Evolutionary conservation across 1,140 invertebrate species (phyloP).

Genomic region (Theocolax elegans): DNA sequence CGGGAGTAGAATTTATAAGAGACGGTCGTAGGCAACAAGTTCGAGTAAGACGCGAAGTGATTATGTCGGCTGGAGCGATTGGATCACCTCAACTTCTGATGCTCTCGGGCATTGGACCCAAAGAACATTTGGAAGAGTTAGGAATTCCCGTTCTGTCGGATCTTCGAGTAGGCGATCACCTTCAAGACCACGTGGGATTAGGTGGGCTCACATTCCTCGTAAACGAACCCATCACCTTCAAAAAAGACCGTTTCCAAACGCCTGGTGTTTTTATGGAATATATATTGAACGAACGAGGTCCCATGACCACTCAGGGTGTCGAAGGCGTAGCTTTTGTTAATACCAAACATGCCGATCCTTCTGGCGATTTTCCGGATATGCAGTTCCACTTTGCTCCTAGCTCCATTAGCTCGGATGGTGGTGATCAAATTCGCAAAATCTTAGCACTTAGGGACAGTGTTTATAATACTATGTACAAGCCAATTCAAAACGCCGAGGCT

Average conservation of each 20-base stretch:
- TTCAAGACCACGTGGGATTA: slow-evolving; percentile 87
- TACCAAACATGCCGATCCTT: slow-evolving; percentile 80
- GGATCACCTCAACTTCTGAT: slow-evolving; percentile 87
- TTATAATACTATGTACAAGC: slow-evolving; percentile 87
- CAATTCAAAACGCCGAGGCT: slow-evolving; percentile 79
- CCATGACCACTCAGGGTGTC: slow-evolving; percentile 82
- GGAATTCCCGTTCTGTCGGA: slow-evolving; percentile 81
- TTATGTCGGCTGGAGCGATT: slow-evolving; percentile 84
- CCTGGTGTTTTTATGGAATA: slow-evolving; percentile 84
- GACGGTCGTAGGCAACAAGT: slow-evolving; percentile 74
- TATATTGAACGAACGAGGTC: slow-evolving; percentile 80
- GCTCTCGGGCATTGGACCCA: slow-evolving; percentile 88
- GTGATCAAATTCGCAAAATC: slow-evolving; percentile 80
- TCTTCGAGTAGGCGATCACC: slow-evolving; percentile 82
- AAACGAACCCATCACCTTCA: slow-evolving; percentile 83
- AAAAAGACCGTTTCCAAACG: slow-evolving; percentile 80
- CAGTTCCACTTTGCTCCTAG: slow-evolving; percentile 89
- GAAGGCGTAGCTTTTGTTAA: slow-evolving; percentile 88
- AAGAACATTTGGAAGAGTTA: slow-evolving; percentile 79
- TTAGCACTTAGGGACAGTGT: slow-evolving; percentile 81
- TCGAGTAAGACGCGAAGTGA: slow-evolving; percentile 79
- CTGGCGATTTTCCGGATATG: slow-evolving; percentile 83
- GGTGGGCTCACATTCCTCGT: slow-evolving; percentile 85
- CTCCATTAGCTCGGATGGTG: slow-evolving; percentile 83
- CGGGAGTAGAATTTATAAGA: slow-evolving; percentile 80